Conservation (phyloP, 2,797 vertebrate genomes). For the Melanotaenia maccullochi region DNA sequence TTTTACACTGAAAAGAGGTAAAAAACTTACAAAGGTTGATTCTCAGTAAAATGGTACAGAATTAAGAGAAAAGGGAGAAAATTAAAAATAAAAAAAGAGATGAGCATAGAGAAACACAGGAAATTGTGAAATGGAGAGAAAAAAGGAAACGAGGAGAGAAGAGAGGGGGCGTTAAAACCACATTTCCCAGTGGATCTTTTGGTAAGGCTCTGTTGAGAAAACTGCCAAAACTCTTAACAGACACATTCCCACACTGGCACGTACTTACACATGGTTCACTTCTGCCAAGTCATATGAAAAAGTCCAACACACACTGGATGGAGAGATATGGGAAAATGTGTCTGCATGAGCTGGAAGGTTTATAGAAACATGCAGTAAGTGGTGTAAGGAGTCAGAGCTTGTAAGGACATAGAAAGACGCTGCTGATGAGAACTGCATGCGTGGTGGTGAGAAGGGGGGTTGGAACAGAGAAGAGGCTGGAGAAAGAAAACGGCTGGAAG, state of each 20-base stretch:
- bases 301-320: constrained; percentile 59
- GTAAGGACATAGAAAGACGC: constrained; percentile 38
- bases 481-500: constrained; percentile 72
- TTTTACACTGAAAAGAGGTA: constrained; percentile 7
- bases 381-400: constrained; percentile 54
- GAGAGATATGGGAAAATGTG: constrained; percentile 54
- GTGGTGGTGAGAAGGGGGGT: constrained; percentile 28
- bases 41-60: constrained; percentile 22
- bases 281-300: constrained; percentile 70
- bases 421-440: constrained; percentile 51
- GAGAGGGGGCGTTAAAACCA: constrained; percentile 74
- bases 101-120: constrained; percentile 33
- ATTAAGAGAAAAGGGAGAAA: constrained; percentile 12
- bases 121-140: constrained; percentile 58
- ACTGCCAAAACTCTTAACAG: constrained; percentile 74
- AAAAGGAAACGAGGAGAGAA: constrained; percentile 56
- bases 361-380: constrained; percentile 48
- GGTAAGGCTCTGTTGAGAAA: constrained; percentile 64
- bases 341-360: constrained; percentile 50
- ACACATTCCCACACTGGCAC: constrained; percentile 63
- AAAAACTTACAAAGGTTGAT: constrained; percentile 27
- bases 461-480: constrained; percentile 67
- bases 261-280: constrained; percentile 57
- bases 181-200: constrained; percentile 73
- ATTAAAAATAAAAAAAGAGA: constrained; percentile 28